These are phyloP conservation scores for Hydropsyche betteni DNA, from an alignment of 2,888 invertebrate genomes.

Conservation along the genomic window DNA sequence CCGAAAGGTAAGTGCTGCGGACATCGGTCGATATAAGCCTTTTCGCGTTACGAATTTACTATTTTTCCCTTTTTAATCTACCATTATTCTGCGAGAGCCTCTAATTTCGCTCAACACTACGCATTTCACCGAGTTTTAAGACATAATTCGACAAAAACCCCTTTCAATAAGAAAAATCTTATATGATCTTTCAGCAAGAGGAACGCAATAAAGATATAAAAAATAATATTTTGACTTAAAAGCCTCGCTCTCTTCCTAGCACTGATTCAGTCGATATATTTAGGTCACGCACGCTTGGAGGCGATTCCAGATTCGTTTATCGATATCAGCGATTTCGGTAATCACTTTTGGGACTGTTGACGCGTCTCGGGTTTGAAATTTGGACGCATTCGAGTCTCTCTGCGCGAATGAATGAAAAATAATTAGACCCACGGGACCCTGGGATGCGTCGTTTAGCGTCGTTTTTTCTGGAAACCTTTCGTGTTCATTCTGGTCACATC, in stretches of 20 bases:
- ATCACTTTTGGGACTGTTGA: too few relatives aligned
- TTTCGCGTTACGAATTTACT: background rate
- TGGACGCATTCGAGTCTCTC: background rate
- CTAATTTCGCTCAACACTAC: background rate
- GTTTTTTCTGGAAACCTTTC: background rate
- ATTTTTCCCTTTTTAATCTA: too few relatives aligned
- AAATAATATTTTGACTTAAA: too few relatives aligned
- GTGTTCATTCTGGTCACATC: conserved; percentile 4
- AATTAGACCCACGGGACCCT: conserved; percentile 12
- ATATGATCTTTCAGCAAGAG: too few relatives aligned
- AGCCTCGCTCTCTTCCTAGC: too few relatives aligned
- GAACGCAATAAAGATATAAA: too few relatives aligned
- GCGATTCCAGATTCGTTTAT: too few relatives aligned
- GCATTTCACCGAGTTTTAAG: background rate
- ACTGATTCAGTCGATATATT: too few relatives aligned
- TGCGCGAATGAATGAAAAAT: conserved; percentile 6
- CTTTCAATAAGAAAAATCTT: too few relatives aligned
- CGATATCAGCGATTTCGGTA: too few relatives aligned
- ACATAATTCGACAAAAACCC: background rate
- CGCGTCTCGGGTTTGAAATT: background rate
- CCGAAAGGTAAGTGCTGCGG: conserved; percentile 24
- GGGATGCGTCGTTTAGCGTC: conserved; percentile 1
- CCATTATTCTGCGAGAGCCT: too few relatives aligned
- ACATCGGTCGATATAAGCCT: conserved; percentile 1
- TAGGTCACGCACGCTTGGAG: too few relatives aligned